Evolutionary conservation across 1,140 invertebrate genomes (phyloP), one percentile per base, ranked within the genome.

Genomic region (Heliconius eleuchia): DNA sequence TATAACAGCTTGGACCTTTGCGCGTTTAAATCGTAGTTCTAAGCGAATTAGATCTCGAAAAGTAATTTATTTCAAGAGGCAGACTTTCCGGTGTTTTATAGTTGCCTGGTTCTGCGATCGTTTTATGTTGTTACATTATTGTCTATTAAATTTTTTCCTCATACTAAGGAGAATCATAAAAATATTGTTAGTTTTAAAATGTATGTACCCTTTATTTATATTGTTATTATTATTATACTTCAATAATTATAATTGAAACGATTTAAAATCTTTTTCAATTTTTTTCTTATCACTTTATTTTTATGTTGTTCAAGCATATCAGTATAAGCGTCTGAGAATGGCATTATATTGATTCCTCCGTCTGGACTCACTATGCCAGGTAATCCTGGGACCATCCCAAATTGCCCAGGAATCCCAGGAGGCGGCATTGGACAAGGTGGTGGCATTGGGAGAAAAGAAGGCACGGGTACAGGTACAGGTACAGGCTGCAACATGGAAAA

Each of bases 311-410:
- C 91, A 39, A 92, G 55, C 71, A 94, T 71, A 78, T 94, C 90
- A n/a, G 91, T 75, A 78, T 92, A 93, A 0, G 80, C 87, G 76
- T 94, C 92, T 3, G 91, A 91, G 78, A 94, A 94, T 19, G 92
- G 92, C 78, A 94, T 74, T 60, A 94, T 89, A 57, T 94, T 94
- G 19, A 94, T 90, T 0, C 91, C 92, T 16, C 89, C 91, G 23
- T 91, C 88, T 4, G 34, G 77, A 30, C 89, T 83, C 1, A 94
- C 91, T 16, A 94, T 71, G 1, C 91, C 91, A 13, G 88, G 86
- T 78, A 92, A 73, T 2, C 90, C 90, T n/a, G 92, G 91, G 0
- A 94, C 85, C 85, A 92, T 86, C 1, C 87, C 87, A 7, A 82
- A 57, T 57, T 74, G 83, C 27, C 77, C 39, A 6, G 76, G 81